phyloP scores from a whole-genome alignment of 1,140 invertebrate genomes.

The Calycopis cecrops region DNA sequence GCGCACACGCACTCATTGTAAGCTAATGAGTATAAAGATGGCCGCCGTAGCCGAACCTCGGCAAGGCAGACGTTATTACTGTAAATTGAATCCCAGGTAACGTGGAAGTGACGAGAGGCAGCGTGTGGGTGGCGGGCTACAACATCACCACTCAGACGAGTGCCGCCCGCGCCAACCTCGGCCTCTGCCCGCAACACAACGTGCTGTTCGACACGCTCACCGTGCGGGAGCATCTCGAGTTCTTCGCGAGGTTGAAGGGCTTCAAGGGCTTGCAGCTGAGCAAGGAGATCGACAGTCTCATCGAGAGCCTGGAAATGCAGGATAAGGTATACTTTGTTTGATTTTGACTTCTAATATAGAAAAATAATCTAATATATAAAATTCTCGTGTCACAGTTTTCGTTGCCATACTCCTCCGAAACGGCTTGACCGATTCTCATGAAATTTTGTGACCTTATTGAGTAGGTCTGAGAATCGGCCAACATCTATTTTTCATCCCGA shows the following conservation, averaged over 20 bases:
- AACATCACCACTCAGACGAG: conserved; percentile 77
- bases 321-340: conserved; percentile 43
- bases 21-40: too few species aligned
- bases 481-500: too few species aligned
- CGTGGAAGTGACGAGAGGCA: conserved; percentile 77
- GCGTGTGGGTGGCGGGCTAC: conserved; percentile 82
- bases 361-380: conserved; percentile 3
- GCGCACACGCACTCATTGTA: too few species aligned
- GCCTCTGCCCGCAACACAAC: conserved; percentile 96
- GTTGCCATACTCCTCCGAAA: too few species aligned
- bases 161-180: conserved; percentile 81
- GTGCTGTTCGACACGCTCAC: conserved; percentile 94
- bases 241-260: conserved; percentile 88
- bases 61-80: too few species aligned
- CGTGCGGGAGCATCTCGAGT: conserved; percentile 91
- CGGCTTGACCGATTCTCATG: too few species aligned
- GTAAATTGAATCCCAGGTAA: conserved; percentile 41
- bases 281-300: conserved; percentile 69
- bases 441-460: too few species aligned
- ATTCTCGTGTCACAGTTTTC: background rate
- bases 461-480: too few species aligned
- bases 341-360: background rate
- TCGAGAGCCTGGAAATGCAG: conserved; percentile 52
- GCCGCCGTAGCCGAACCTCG: too few species aligned
- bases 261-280: conserved; percentile 73